Percentiles rank a stretch among this genome's conserved stretches.
Conservation (phyloP, 2,113 vertebrate genomes). For the Gnathochromis pfefferi region DNA sequence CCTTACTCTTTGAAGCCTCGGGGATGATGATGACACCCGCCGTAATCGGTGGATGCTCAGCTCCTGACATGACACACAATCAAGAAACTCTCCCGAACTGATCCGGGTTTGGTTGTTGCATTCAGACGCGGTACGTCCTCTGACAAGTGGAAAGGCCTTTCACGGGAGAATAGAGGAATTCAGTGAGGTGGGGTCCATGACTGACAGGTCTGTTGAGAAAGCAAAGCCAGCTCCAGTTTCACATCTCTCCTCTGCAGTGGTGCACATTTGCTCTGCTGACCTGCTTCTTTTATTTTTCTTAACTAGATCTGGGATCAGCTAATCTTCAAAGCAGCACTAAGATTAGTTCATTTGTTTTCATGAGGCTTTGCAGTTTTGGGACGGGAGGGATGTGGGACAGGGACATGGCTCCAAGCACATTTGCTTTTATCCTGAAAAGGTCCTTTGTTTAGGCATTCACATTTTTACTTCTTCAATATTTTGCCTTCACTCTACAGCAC, state of each 20-base stretch:
- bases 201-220: conserved; percentile 53
- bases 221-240: neutral
- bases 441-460: neutral
- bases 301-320: conserved; percentile 11
- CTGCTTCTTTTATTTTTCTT: conserved; percentile 2
- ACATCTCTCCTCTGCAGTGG: conserved; percentile 8
- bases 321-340: neutral
- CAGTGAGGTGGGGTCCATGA: conserved; percentile 48
- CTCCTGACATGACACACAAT: conserved; percentile 50
- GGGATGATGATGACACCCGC: conserved; percentile 66
- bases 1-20: conserved; percentile 44
- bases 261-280: conserved; percentile 35
- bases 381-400: neutral
- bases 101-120: conserved; percentile 34
- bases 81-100: conserved; percentile 23
- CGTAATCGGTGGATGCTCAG: conserved; percentile 57
- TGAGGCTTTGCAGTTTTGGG: neutral
- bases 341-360: neutral
- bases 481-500: neutral
- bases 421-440: neutral
- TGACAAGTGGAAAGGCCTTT: conserved; percentile 40
- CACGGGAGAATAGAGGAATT: conserved; percentile 19
- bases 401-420: neutral
- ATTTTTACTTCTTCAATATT: neutral
- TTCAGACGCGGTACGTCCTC: conserved; percentile 5